These are phyloP conservation scores for Centropus unirufus DNA, from an alignment of 2,113 vertebrate genomes.

Conservation along the genomic window DNA sequence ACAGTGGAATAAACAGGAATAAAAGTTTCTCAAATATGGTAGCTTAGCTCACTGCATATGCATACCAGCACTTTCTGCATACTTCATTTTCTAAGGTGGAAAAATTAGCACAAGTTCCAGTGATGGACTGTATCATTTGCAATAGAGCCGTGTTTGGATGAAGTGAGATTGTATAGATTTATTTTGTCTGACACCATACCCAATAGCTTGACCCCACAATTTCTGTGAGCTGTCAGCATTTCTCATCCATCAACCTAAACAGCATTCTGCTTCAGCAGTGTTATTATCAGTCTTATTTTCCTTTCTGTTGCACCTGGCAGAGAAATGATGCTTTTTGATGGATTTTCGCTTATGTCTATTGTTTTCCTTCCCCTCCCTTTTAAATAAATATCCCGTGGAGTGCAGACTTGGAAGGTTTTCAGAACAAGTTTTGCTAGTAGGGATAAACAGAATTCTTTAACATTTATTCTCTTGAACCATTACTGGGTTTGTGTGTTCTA, in stretches of 20 bases:
- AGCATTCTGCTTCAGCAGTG: background rate
- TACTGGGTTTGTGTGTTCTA: background rate
- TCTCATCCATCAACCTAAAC: conserved; percentile 47
- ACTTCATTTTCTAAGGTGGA: background rate
- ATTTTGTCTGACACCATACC: conserved; percentile 34
- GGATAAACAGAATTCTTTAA: conserved; percentile 26
- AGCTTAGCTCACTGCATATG: background rate
- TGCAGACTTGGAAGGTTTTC: conserved; percentile 32
- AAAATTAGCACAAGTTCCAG: background rate
- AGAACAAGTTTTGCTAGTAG: conserved; percentile 3
- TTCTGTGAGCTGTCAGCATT: conserved; percentile 10
- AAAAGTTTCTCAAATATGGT: background rate
- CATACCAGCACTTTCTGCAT: background rate
- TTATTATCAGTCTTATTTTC: conserved; percentile 63
- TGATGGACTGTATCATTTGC: background rate
- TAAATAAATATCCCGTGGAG: conserved; percentile 40
- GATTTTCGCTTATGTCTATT: conserved; percentile 52
- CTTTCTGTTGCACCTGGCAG: conserved; percentile 32
- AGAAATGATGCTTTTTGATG: conserved; percentile 38
- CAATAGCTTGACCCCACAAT: background rate
- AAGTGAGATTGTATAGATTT: conserved; percentile 5
- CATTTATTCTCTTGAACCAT: background rate
- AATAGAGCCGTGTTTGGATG: background rate
- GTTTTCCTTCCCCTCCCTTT: conserved; percentile 43
- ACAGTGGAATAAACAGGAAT: background rate